These are phyloP conservation scores for Halocynthia roretzi DNA, from an alignment of 23 tunicate genomes.

Conservation along the genomic window DNA sequence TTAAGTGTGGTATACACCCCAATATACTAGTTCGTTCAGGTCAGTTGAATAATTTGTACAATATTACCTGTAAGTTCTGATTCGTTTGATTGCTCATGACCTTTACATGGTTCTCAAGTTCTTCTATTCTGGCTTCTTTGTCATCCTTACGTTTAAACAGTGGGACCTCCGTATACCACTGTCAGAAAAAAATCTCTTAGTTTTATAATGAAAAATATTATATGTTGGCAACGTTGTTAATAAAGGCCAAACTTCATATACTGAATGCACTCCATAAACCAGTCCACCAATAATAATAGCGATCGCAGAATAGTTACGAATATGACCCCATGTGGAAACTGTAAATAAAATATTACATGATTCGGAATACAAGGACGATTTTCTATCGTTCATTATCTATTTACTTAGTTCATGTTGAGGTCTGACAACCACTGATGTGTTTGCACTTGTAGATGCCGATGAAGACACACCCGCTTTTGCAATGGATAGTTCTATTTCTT, in stretches of 20 bases:
- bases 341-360: not conserved
- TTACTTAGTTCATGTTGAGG: not conserved
- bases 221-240: not conserved
- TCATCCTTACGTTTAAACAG: no score
- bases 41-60: no score
- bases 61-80: no score
- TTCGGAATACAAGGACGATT: not conserved
- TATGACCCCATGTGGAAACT: conserved; percentile 44
- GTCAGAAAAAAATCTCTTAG: no score
- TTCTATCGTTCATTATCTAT: no score
- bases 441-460: not conserved
- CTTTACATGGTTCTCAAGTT: no score
- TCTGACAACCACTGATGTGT: not conserved
- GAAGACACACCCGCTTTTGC: conserved; percentile 22
- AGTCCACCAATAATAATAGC: conserved; percentile 51
- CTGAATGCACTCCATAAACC: conserved; percentile 49
- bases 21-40: no score
- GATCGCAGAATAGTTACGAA: conserved; percentile 52
- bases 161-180: no score
- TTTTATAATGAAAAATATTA: no score
- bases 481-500: conserved; percentile 42
- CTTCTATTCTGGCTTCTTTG: no score
- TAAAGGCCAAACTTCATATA: conserved; percentile 33
- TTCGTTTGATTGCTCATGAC: no score
- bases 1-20: no score